phyloP scores from a whole-genome alignment of 1,140 invertebrate species.

The Heterodera schachtii region DNA sequence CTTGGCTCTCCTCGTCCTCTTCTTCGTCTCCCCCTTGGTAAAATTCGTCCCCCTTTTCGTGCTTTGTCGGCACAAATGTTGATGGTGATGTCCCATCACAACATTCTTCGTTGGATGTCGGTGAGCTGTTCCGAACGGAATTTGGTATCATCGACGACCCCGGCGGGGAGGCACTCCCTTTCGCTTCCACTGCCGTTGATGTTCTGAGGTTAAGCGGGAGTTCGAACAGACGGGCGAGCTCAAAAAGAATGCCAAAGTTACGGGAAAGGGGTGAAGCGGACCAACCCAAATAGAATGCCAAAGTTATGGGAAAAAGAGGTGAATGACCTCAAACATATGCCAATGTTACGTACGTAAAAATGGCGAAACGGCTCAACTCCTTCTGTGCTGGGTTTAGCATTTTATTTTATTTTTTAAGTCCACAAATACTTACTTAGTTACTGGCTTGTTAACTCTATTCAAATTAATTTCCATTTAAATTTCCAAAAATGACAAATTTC shows the following conservation, averaged over 20 bases:
- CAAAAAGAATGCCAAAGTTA: neutral
- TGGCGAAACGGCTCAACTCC: no score
- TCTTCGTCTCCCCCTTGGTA: neutral
- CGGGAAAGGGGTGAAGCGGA: no score
- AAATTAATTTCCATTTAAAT: no score
- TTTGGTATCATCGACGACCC: neutral
- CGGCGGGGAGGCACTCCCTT: neutral
- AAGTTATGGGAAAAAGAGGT: no score
- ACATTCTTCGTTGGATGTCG: neutral
- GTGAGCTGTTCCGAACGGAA: neutral
- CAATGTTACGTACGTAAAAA: no score
- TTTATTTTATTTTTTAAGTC: no score
- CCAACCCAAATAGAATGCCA: neutral
- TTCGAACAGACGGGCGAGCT: conserved; percentile 27
- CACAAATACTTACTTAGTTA: no score
- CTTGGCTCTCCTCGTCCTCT: conserved; percentile 6
- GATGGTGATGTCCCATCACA: neutral
- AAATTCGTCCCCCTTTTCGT: conserved; percentile 15
- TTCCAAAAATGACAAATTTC: no score
- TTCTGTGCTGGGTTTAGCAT: no score
- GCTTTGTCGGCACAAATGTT: neutral
- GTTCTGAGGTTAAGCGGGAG: neutral
- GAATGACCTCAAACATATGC: no score
- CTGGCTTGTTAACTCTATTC: no score
- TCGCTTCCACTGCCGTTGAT: neutral